A percentile compares a stretch with the other conserved stretches of the same genome.
Evolutionary conservation across 2,888 invertebrate genomes (phyloP).

Genomic region (Pheosia gnoma): DNA sequence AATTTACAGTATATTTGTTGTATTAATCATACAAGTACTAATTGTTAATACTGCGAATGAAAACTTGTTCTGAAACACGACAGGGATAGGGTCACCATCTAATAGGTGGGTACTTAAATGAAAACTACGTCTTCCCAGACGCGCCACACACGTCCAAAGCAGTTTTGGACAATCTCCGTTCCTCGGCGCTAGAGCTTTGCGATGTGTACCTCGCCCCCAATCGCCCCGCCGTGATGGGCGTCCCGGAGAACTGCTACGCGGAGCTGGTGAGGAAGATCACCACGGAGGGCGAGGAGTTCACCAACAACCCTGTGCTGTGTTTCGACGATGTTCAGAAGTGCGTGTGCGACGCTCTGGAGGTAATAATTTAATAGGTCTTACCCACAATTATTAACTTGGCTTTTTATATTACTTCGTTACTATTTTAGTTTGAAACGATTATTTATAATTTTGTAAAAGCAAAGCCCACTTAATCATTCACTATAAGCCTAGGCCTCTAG

Average conservation of each 20-base stretch:
- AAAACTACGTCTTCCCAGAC: conserved; percentile 42
- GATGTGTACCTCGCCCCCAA: conserved; percentile 70
- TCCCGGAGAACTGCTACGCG: conserved; percentile 66
- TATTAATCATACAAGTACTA: too few species aligned
- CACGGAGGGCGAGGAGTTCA: conserved; percentile 74
- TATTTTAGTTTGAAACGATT: too few species aligned
- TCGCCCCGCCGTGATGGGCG: conserved; percentile 61
- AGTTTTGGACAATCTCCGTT: conserved; percentile 70
- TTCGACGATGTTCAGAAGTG: conserved; percentile 93
- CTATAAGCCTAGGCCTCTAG: too few species aligned
- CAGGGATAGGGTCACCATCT: too few species aligned
- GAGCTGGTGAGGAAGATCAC: conserved; percentile 75
- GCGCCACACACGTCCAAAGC: conserved; percentile 69
- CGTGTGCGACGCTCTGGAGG: conserved; percentile 84
- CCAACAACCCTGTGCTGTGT: conserved; percentile 85
- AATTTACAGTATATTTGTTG: too few species aligned
- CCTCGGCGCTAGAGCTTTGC: conserved; percentile 73
- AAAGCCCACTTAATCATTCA: too few species aligned
- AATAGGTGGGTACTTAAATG: background rate
- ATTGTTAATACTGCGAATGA: too few species aligned
- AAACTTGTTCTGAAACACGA: too few species aligned
- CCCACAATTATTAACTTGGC: too few species aligned
- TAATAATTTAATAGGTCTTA: conserved; percentile 42
- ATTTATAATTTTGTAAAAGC: too few species aligned
- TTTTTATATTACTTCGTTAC: too few species aligned